Evolutionary conservation across 2,113 vertebrate species (phyloP).

Genomic region (Megatriorchis doriae): DNA sequence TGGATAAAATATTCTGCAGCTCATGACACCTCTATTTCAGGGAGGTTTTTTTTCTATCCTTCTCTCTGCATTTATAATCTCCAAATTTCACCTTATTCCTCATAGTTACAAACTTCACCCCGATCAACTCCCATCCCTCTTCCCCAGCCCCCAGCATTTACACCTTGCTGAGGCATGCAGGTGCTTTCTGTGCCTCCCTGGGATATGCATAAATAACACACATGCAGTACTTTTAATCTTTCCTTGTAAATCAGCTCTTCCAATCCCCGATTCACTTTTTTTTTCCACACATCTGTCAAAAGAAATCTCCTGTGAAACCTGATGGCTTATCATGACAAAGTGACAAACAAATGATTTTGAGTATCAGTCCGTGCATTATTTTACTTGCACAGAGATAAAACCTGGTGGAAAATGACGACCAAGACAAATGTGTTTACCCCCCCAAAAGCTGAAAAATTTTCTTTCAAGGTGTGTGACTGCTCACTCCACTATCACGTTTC

Average conservation of each 20-base stretch:
- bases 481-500: neutral
- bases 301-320: neutral
- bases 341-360: neutral
- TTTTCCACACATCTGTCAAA: neutral
- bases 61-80: neutral
- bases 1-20: neutral
- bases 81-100: neutral
- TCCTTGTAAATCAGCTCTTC: neutral
- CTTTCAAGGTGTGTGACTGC: neutral
- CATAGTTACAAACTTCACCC: neutral
- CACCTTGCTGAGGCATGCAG: neutral
- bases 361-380: neutral
- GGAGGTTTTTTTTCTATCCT: neutral
- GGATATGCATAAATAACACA: neutral
- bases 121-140: neutral
- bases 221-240: conserved; percentile 1
- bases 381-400: neutral
- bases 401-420: conserved; percentile 17
- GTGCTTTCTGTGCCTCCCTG: neutral
- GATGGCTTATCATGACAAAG: neutral
- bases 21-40: neutral
- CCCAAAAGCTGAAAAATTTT: neutral
- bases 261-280: neutral
- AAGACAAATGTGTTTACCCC: neutral
- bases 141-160: neutral